Conservation (phyloP, 2,888 invertebrate species). For the Polydrusus pterygomalis region DNA sequence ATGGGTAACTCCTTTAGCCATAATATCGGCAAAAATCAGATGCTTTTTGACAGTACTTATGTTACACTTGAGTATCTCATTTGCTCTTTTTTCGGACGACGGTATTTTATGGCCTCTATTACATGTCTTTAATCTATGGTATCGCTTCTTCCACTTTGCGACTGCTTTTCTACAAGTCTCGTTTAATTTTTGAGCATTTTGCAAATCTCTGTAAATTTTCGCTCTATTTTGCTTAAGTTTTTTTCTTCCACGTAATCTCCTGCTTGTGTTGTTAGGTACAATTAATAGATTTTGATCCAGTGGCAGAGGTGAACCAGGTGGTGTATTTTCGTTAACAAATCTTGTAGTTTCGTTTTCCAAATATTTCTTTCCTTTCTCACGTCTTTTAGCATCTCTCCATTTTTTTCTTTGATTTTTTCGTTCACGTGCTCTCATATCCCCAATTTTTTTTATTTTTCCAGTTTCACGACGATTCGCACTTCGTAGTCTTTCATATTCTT, state of each 20-base stretch:
- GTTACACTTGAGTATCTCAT: background rate
- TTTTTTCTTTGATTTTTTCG: constrained; percentile 7
- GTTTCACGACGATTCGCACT: background rate
- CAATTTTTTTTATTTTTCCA: constrained; percentile 2
- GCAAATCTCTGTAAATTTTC: constrained; percentile 4
- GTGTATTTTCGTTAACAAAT: constrained; percentile 4
- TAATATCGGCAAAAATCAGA: background rate
- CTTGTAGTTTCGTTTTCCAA: background rate
- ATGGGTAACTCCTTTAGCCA: constrained; percentile 1
- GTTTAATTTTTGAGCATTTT: background rate
- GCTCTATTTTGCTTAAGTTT: background rate
- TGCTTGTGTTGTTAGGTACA: background rate
- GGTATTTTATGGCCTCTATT: background rate
- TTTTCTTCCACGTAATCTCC: constrained; percentile 2
- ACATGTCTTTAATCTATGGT: background rate
- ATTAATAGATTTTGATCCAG: constrained; percentile 1
- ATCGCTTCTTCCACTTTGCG: constrained; percentile 4
- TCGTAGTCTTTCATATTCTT: background rate
- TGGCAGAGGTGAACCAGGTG: constrained; percentile 1
- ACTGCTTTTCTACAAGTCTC: background rate
- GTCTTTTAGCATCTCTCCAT: background rate
- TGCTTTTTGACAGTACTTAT: constrained; percentile 2
- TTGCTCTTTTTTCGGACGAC: constrained; percentile 4
- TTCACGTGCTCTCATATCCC: constrained; percentile 4
- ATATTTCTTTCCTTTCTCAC: background rate